Conservation (phyloP, 2,888 invertebrate genomes). For the Acleris emargana region DNA sequence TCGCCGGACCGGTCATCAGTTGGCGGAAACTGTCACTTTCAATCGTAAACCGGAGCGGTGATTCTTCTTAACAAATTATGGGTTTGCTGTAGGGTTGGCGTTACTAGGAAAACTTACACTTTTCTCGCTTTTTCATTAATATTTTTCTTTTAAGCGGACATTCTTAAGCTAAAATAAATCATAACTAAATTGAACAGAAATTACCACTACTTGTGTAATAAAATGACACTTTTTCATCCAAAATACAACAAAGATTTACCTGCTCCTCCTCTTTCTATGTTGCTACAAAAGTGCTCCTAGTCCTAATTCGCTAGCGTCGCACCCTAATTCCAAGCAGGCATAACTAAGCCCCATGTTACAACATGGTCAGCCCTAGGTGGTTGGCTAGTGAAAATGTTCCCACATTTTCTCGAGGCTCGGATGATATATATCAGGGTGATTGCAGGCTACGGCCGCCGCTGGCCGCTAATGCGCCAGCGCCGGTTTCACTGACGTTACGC, state of each 20-base stretch:
- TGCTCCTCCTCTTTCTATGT: too few species aligned
- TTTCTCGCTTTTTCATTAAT: too few species aligned
- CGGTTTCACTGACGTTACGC: conserved; percentile 81
- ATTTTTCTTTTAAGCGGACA: too few species aligned
- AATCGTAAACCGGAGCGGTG: conserved; percentile 72
- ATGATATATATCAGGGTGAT: conserved; percentile 82
- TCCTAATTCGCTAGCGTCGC: too few species aligned
- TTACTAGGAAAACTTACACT: conserved; percentile 4
- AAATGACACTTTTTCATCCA: too few species aligned
- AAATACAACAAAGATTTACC: too few species aligned
- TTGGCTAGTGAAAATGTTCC: conserved; percentile 79
- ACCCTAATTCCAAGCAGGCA: too few species aligned
- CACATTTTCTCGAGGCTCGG: conserved; percentile 77
- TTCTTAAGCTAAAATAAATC: too few species aligned
- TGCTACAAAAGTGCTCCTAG: too few species aligned
- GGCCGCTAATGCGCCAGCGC: conserved; percentile 71
- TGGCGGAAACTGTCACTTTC: conserved; percentile 81
- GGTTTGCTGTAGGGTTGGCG: conserved; percentile 48
- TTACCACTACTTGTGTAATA: too few species aligned
- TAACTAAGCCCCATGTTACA: too few species aligned
- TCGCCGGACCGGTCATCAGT: conserved; percentile 70
- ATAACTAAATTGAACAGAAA: too few species aligned
- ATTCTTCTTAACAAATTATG: conserved; percentile 80
- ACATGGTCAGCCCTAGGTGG: conserved; percentile 35
- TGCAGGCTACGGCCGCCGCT: conserved; percentile 70